Evolutionary conservation across 2,888 invertebrate species (phyloP).

Genomic region (Agrotis exclamationis): DNA sequence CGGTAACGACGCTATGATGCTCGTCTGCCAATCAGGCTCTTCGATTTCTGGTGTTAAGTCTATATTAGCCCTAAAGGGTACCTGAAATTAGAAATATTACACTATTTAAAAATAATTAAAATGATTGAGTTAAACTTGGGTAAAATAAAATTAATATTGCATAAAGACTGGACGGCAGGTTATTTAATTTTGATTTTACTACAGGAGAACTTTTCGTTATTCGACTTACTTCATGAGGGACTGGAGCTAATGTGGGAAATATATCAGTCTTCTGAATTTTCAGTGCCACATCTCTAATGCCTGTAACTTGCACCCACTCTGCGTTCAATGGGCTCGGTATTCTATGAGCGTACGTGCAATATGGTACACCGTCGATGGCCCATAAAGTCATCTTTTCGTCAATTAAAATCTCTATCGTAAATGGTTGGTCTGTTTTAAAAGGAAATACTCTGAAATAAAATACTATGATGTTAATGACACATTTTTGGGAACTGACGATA

Average conservation of each 20-base stretch:
- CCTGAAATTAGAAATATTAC: slow-evolving; percentile 67
- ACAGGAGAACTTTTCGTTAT: background rate
- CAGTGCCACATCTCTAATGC: slow-evolving; percentile 92
- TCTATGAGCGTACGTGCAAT: slow-evolving; percentile 93
- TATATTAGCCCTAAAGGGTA: slow-evolving; percentile 74
- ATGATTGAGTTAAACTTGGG: background rate
- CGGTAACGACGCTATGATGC: slow-evolving; percentile 85
- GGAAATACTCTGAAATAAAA: slow-evolving; percentile 84
- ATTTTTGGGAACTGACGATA: slow-evolving; percentile 10
- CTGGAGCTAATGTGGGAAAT: slow-evolving; percentile 81
- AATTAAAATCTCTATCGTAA: slow-evolving; percentile 92
- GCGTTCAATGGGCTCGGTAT: slow-evolving; percentile 78
- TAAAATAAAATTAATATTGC: background rate
- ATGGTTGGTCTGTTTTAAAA: slow-evolving; percentile 85
- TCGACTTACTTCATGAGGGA: slow-evolving; percentile 73
- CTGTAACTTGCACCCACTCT: slow-evolving; percentile 91
- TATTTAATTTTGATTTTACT: background rate
- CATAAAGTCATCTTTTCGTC: slow-evolving; percentile 92
- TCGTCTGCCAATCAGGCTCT: slow-evolving; percentile 82
- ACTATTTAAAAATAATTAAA: background rate
- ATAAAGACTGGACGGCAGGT: background rate
- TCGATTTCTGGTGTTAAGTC: slow-evolving; percentile 75
- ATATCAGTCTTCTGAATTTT: slow-evolving; percentile 91
- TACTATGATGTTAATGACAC: slow-evolving; percentile 11
- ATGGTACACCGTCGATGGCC: slow-evolving; percentile 94